A percentile compares a stretch with the other conserved stretches of the same genome.
Evolutionary conservation across 2,797 vertebrate species (phyloP).

Genomic region (Tapera naevia): DNA sequence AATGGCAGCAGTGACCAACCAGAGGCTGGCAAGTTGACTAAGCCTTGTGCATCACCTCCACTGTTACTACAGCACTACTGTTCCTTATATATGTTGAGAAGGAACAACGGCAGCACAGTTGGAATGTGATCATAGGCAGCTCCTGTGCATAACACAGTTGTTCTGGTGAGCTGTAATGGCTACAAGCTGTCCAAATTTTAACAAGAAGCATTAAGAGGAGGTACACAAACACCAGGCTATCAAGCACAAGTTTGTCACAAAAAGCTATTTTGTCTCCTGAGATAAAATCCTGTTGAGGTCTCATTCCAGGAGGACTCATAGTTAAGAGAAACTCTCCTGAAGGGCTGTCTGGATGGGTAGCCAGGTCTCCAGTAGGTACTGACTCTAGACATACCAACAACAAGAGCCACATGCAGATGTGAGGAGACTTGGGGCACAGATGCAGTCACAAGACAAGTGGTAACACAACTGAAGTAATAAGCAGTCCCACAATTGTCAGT

Average conservation of each 20-base stretch:
- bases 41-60: not conserved
- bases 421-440: not conserved
- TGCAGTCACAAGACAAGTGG: not conserved
- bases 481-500: not conserved
- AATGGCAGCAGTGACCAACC: too few relatives aligned
- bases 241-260: not conserved
- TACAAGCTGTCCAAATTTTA: not conserved
- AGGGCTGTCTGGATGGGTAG: not conserved
- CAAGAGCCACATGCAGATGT: not conserved
- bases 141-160: fast-evolving
- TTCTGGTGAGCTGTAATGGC: not conserved
- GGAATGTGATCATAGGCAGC: not conserved
- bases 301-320: not conserved
- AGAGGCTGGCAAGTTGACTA: not conserved
- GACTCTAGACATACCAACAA: not conserved
- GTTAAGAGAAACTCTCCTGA: not conserved
- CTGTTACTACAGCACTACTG: not conserved
- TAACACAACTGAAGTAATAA: not conserved
- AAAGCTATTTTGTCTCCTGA: not conserved
- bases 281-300: not conserved
- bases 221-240: not conserved
- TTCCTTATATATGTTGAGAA: not conserved
- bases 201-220: not conserved
- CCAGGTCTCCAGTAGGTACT: not conserved
- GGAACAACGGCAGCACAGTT: not conserved